Conservation (phyloP, 2,888 invertebrate genomes). For the Mythimna loreyi region DNA sequence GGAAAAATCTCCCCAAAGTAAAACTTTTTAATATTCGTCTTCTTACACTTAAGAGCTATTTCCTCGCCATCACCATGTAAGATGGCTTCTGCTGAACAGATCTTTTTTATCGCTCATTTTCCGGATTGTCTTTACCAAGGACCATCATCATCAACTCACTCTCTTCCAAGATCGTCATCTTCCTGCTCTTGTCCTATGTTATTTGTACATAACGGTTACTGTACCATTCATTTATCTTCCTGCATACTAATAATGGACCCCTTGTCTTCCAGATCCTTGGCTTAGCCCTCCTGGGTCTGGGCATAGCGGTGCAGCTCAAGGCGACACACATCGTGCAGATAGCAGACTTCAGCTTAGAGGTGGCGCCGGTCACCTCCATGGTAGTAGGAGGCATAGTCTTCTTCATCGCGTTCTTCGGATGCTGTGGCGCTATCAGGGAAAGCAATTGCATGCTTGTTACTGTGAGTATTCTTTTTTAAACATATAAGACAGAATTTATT, state of each 20-base stretch:
- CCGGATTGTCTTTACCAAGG: too few relatives aligned
- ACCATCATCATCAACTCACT: too few relatives aligned
- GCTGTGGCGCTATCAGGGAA: slow-evolving; percentile 96
- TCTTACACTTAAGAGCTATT: too few relatives aligned
- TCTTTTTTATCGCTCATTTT: too few relatives aligned
- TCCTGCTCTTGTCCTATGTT: too few relatives aligned
- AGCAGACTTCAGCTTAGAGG: slow-evolving; percentile 81
- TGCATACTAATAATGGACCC: background rate
- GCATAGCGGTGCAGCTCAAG: slow-evolving; percentile 91
- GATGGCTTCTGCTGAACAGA: too few relatives aligned
- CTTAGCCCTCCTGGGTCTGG: slow-evolving; percentile 92
- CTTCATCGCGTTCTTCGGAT: slow-evolving; percentile 96
- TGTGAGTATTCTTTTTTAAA: slow-evolving; percentile 87
- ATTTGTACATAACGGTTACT: too few relatives aligned
- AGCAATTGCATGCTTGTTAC: slow-evolving; percentile 96
- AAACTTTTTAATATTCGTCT: too few relatives aligned
- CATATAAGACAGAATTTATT: background rate
- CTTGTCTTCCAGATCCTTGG: slow-evolving; percentile 92
- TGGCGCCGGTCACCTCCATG: slow-evolving; percentile 92
- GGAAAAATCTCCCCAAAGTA: too few relatives aligned
- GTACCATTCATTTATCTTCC: background rate
- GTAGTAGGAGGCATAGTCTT: slow-evolving; percentile 93
- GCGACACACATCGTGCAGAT: slow-evolving; percentile 82
- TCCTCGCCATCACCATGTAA: too few relatives aligned
- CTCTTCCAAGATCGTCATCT: too few relatives aligned